phyloP scores from a whole-genome alignment of 1,140 invertebrate species.

The Globodera rostochiensis region DNA sequence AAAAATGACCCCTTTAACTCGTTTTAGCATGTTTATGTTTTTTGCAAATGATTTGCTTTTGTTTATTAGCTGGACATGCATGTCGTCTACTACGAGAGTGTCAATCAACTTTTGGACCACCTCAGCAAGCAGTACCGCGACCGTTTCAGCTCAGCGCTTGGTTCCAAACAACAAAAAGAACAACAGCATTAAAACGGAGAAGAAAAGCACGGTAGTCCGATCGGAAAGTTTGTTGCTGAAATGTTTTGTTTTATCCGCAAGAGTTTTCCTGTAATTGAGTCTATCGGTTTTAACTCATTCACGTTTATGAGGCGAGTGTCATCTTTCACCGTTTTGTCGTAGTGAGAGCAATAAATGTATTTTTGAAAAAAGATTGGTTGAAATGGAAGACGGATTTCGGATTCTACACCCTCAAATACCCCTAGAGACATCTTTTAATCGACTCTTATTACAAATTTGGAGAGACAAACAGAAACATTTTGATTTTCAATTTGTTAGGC shows the following conservation, averaged over 20 bases:
- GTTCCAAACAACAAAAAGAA: slow-evolving; percentile 6
- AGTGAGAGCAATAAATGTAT: too few relatives aligned
- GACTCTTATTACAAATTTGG: slow-evolving; percentile 7
- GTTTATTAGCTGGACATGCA: slow-evolving; percentile 25
- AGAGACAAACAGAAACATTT: too few relatives aligned
- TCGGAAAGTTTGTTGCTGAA: too few relatives aligned
- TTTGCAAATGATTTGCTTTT: slow-evolving; percentile 6
- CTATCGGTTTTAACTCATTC: not conserved
- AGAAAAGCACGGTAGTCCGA: too few relatives aligned
- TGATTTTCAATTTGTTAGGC: slow-evolving; percentile 30
- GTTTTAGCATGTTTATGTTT: too few relatives aligned
- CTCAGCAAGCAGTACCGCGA: slow-evolving; percentile 27
- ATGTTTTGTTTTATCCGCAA: not conserved
- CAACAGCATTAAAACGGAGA: not conserved
- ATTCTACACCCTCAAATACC: too few relatives aligned
- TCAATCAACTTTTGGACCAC: slow-evolving; percentile 30
- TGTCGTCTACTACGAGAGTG: slow-evolving; percentile 37
- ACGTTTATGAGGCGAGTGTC: not conserved
- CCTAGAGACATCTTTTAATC: too few relatives aligned
- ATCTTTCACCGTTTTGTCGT: not conserved
- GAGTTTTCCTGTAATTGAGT: not conserved
- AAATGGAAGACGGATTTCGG: too few relatives aligned
- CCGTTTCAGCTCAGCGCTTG: slow-evolving; percentile 19
- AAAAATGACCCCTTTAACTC: too few relatives aligned
- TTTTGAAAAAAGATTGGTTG: too few relatives aligned